Conservation (phyloP, 2,888 invertebrate species). For the Mesochorus sp. region DNA sequence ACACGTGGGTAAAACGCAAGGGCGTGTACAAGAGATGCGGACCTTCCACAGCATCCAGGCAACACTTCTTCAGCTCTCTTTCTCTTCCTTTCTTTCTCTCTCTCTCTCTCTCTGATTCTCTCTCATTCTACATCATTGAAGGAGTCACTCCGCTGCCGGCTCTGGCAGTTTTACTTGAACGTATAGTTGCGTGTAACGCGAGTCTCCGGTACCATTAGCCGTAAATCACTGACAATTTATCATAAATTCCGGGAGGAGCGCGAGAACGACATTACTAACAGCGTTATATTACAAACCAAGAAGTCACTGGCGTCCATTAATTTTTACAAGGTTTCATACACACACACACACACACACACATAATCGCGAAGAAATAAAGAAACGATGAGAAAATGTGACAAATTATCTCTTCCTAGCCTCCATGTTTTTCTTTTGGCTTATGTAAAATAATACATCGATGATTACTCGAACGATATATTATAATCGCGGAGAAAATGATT, state of each 20-base stretch:
- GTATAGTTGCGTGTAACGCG: slow-evolving; percentile 48
- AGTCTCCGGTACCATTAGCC: slow-evolving; percentile 63
- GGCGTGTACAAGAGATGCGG: slow-evolving; percentile 49
- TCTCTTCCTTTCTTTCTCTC: neutral
- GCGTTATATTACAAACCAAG: slow-evolving; percentile 47
- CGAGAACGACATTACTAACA: slow-evolving; percentile 50
- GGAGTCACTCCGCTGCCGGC: slow-evolving; percentile 6
- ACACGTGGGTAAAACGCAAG: slow-evolving; percentile 61
- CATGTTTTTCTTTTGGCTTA: neutral
- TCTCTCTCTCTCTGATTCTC: neutral
- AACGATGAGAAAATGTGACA: neutral
- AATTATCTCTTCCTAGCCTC: neutral
- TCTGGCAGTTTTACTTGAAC: slow-evolving; percentile 37
- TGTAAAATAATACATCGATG: too few relatives aligned
- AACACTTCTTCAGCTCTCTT: slow-evolving; percentile 12
- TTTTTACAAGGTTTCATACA: slow-evolving; percentile 24
- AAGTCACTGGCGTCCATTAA: slow-evolving; percentile 40
- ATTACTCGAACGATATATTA: too few relatives aligned
- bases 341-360: neutral
- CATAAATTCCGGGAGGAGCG: slow-evolving; percentile 72
- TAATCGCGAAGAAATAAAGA: neutral
- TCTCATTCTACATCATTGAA: neutral
- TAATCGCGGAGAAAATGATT: too few relatives aligned
- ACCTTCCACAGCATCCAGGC: slow-evolving; percentile 27
- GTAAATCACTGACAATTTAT: slow-evolving; percentile 73